Conservation (phyloP, 2,888 invertebrate species). For the Xestia ashworthii region DNA sequence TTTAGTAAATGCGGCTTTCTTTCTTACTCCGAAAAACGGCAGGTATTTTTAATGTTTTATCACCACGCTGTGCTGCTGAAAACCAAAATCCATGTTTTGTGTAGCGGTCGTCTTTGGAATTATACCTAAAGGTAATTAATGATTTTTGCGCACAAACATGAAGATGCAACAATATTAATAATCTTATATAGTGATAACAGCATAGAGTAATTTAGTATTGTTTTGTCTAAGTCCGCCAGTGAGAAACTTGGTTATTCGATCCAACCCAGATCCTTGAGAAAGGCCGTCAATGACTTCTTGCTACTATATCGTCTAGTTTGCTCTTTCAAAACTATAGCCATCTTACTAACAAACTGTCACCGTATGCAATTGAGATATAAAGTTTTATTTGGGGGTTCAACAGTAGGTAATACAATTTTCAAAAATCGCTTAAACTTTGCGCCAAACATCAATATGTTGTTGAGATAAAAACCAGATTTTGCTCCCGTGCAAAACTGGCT, state of each 20-base stretch:
- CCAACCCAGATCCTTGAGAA: neutral
- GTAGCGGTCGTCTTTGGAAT: neutral
- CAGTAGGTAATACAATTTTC: neutral
- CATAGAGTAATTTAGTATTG: neutral
- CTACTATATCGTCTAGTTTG: neutral
- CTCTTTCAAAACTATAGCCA: neutral
- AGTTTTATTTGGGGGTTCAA: neutral
- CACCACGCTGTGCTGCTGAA: neutral
- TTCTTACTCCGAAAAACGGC: too few relatives aligned
- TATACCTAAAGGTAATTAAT: neutral
- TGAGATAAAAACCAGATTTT: constrained; percentile 63
- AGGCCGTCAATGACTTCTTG: neutral
- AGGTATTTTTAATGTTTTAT: neutral
- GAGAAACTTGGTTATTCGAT: neutral
- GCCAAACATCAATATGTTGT: constrained; percentile 28
- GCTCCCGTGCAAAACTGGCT: constrained; percentile 62
- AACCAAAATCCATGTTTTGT: too few relatives aligned
- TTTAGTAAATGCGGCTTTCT: too few relatives aligned
- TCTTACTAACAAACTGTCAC: neutral
- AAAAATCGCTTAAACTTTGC: neutral
- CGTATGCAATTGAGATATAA: neutral
- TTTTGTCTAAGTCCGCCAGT: neutral
- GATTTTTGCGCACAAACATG: neutral
- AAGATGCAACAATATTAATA: neutral
- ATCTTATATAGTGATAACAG: too few relatives aligned